Conservation (phyloP, 1,140 invertebrate species). For the Sogatella furcifera region DNA sequence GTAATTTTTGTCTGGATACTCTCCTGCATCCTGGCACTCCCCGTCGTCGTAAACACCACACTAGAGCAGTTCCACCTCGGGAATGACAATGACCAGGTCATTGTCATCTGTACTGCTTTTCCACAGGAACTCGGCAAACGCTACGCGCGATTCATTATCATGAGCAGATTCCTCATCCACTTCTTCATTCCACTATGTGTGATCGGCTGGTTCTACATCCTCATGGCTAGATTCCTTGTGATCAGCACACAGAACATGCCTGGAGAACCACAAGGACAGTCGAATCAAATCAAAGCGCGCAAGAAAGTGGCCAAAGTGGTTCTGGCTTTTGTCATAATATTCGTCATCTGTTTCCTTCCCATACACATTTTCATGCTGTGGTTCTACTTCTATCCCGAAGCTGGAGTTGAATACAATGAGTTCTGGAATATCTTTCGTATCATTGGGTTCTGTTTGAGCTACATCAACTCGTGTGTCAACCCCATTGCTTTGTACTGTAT, state of each 20-base stretch:
- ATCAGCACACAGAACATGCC: conserved; percentile 72
- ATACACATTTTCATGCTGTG: conserved; percentile 76
- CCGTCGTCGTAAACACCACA: conserved; percentile 59
- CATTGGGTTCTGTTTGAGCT: conserved; percentile 75
- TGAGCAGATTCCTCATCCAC: conserved; percentile 60
- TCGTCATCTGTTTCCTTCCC: conserved; percentile 83
- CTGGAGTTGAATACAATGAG: conserved; percentile 58
- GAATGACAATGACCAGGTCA: too few relatives aligned
- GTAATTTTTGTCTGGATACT: conserved; percentile 74
- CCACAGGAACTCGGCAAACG: conserved; percentile 36
- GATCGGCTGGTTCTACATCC: conserved; percentile 73
- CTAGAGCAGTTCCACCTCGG: conserved; percentile 33
- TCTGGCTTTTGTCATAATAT: conserved; percentile 83
- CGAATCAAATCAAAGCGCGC: conserved; percentile 38
- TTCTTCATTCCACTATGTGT: conserved; percentile 75
- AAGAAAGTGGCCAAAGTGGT: conserved; percentile 83
- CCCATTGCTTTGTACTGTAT: conserved; percentile 87
- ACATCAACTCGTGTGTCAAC: conserved; percentile 88
- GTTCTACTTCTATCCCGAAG: conserved; percentile 68
- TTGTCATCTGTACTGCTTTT: conserved; percentile 50
- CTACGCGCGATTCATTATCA: conserved; percentile 42
- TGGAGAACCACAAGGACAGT: conserved; percentile 50
- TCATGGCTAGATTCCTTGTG: conserved; percentile 78
- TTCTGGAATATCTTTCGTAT: conserved; percentile 79
- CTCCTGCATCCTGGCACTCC: conserved; percentile 65